Conservation (phyloP, 2,113 vertebrate genomes). For the Benitochromis conjunctus region DNA sequence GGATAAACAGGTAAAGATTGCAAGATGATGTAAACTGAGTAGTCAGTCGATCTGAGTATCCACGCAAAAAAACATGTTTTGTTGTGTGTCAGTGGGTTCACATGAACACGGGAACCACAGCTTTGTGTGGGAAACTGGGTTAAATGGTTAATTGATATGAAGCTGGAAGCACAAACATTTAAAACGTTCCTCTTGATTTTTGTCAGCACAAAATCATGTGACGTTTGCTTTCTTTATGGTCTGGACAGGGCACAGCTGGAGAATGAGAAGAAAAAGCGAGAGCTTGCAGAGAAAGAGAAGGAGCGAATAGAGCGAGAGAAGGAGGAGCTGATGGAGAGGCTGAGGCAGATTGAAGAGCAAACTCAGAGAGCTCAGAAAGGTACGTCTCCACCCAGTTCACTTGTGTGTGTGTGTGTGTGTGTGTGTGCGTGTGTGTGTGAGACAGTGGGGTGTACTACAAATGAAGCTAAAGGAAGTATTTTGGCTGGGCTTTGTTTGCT, state of each 20-base stretch:
- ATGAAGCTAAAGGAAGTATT: not conserved
- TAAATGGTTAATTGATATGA: not conserved
- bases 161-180: not conserved
- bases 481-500: not conserved
- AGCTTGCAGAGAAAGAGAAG: slow-evolving; percentile 93
- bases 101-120: not conserved
- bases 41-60: not conserved
- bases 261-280: slow-evolving; percentile 96
- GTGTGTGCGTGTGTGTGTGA: not conserved
- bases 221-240: not conserved
- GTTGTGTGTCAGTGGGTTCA: not conserved
- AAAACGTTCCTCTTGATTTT: not conserved
- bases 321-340: slow-evolving; percentile 90
- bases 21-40: not conserved
- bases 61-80: not conserved
- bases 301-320: slow-evolving; percentile 96
- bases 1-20: not conserved
- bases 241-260: slow-evolving; percentile 86
- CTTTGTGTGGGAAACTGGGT: not conserved
- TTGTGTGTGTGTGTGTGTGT: not conserved
- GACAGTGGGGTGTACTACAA: not conserved
- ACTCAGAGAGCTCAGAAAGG: slow-evolving; percentile 95
- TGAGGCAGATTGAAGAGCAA: slow-evolving; percentile 93
- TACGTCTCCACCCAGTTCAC: slow-evolving; percentile 26
- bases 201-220: not conserved